These are phyloP conservation scores for Drosophila lowei DNA, from an alignment of 1,140 invertebrate species.

Conservation along the genomic window DNA sequence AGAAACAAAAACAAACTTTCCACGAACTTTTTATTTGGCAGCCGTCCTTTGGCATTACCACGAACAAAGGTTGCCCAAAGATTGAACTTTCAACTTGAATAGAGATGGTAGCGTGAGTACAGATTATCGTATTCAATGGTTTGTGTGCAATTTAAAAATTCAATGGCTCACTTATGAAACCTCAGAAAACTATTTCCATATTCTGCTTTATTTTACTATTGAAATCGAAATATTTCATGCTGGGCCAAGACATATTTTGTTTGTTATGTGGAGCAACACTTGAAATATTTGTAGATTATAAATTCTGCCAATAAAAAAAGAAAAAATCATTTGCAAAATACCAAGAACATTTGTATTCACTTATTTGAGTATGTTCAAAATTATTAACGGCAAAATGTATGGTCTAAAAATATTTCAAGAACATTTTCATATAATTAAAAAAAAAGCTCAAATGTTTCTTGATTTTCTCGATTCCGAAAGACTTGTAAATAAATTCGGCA, in stretches of 20 bases:
- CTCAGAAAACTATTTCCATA: no score
- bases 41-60: neutral
- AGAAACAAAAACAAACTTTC: constrained; percentile 19
- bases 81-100: neutral
- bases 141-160: no score
- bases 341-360: no score
- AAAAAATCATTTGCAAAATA: no score
- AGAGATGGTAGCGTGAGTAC: constrained; percentile 5
- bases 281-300: no score
- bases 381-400: no score
- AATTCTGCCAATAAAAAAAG: no score
- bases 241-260: neutral
- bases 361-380: no score
- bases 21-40: constrained; percentile 20
- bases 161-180: no score
- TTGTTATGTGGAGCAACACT: constrained; percentile 1
- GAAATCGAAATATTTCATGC: constrained; percentile 19
- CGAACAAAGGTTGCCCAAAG: neutral
- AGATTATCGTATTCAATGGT: neutral
- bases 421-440: neutral
- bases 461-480: no score
- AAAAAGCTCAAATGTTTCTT: no score
- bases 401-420: constrained; percentile 23
- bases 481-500: no score
- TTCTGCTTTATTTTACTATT: constrained; percentile 3